Conservation (phyloP, 2,797 vertebrate species). For the Discoglossus pictus region DNA sequence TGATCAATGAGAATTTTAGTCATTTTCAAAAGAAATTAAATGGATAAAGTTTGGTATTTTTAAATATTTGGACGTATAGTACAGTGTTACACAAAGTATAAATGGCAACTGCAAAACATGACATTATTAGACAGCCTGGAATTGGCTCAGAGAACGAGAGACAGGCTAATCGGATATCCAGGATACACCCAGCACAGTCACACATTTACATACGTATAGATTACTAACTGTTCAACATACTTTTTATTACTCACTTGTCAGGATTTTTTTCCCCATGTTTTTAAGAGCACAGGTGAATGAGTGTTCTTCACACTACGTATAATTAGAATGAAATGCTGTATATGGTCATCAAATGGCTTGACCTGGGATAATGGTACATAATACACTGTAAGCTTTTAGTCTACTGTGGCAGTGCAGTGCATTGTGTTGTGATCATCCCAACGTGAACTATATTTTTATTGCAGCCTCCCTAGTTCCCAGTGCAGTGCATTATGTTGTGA, state of each 20-base stretch:
- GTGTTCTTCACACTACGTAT: background rate
- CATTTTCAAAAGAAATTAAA: no score
- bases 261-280: background rate
- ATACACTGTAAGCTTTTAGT: background rate
- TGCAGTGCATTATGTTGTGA: no score
- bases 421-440: no score
- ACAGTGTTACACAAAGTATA: slow-evolving; percentile 48
- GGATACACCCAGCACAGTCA: slow-evolving; percentile 65
- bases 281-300: background rate
- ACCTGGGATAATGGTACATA: slow-evolving; percentile 1
- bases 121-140: slow-evolving; percentile 73
- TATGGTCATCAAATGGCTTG: background rate
- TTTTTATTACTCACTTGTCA: background rate
- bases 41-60: no score
- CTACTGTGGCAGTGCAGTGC: no score
- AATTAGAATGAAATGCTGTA: background rate
- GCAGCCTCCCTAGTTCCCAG: no score
- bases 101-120: slow-evolving; percentile 46
- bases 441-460: no score
- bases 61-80: no score
- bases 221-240: slow-evolving; percentile 13
- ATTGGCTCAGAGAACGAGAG: slow-evolving; percentile 80
- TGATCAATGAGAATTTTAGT: no score
- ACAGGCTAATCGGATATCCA: slow-evolving; percentile 72
- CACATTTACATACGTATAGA: background rate